Percentiles rank a stretch among this genome's conserved stretches.
Evolutionary conservation across 1,140 invertebrate species (phyloP).

Genomic region (Drosophila orena): DNA sequence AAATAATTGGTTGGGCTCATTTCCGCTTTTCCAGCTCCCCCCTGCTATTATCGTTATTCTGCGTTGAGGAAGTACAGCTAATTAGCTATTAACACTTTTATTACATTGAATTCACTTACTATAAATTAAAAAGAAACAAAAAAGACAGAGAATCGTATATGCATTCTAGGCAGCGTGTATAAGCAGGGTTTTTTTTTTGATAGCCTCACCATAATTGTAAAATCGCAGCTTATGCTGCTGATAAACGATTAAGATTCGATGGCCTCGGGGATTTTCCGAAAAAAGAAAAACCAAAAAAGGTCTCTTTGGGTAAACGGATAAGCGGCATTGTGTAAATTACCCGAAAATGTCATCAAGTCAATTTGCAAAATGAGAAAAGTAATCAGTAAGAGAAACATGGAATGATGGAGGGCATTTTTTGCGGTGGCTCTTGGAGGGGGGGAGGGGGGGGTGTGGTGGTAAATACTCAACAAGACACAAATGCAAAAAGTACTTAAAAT

Average conservation of each 20-base stretch:
- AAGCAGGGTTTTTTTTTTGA: too few species aligned
- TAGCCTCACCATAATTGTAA: neutral
- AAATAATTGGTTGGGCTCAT: constrained; percentile 62
- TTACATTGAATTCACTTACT: neutral
- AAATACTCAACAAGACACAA: constrained; percentile 17
- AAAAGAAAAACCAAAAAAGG: neutral
- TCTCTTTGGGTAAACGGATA: constrained; percentile 32
- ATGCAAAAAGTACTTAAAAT: constrained; percentile 80
- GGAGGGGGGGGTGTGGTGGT: neutral
- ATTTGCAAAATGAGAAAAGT: constrained; percentile 81
- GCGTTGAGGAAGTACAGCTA: neutral
- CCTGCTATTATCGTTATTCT: neutral
- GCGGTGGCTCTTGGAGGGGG: neutral
- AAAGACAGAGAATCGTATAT: too few species aligned
- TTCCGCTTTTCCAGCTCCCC: neutral
- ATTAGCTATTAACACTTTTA: constrained; percentile 20
- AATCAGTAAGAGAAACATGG: constrained; percentile 66
- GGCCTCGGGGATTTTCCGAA: neutral
- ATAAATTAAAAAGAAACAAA: neutral
- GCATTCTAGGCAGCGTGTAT: neutral
- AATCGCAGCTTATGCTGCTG: constrained; percentile 16
- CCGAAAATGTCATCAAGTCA: constrained; percentile 80
- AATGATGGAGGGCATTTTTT: neutral
- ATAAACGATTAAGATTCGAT: constrained; percentile 14
- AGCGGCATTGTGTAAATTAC: constrained; percentile 73